Evolutionary conservation across 2,797 vertebrate species (phyloP).

Genomic region (Huso huso): DNA sequence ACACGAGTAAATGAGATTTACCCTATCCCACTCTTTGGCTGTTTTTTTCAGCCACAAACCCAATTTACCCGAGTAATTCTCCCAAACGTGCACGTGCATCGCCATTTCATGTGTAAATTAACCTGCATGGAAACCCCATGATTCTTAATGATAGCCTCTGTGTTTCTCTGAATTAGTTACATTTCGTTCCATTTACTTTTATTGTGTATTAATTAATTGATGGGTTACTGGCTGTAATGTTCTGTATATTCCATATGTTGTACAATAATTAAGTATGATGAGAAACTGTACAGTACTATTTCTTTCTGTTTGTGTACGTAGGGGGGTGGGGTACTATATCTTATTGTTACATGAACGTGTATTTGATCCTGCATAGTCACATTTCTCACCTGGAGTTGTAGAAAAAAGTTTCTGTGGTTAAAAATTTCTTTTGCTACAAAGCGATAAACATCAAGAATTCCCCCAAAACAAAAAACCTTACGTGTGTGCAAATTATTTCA

Average conservation of each 20-base stretch:
- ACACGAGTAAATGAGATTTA: too few relatives aligned
- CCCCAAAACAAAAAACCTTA: constrained; percentile 31
- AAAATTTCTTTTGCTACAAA: constrained; percentile 68
- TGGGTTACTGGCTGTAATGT: constrained; percentile 39
- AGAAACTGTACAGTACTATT: constrained; percentile 50
- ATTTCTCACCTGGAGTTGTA: constrained; percentile 73
- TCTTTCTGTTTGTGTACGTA: constrained; percentile 58
- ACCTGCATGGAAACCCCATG: too few relatives aligned
- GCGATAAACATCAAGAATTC: constrained; percentile 61
- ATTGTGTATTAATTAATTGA: constrained; percentile 34
- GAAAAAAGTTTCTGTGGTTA: constrained; percentile 68
- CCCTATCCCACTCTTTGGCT: too few relatives aligned
- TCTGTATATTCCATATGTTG: constrained; percentile 62
- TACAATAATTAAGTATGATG: constrained; percentile 56
- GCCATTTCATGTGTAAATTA: too few relatives aligned
- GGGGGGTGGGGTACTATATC: constrained; percentile 60
- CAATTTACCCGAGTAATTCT: too few relatives aligned
- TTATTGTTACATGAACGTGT: constrained; percentile 63
- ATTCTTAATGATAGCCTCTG: too few relatives aligned
- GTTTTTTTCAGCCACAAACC: too few relatives aligned
- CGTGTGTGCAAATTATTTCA: constrained; percentile 34
- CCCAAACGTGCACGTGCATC: too few relatives aligned
- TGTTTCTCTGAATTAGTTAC: too few relatives aligned
- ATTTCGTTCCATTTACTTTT: too few relatives aligned
- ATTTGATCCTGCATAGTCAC: constrained; percentile 58